Base-by-base conservation (phyloP, 1,140 invertebrate genomes). In the Oppia nitens region DNA sequence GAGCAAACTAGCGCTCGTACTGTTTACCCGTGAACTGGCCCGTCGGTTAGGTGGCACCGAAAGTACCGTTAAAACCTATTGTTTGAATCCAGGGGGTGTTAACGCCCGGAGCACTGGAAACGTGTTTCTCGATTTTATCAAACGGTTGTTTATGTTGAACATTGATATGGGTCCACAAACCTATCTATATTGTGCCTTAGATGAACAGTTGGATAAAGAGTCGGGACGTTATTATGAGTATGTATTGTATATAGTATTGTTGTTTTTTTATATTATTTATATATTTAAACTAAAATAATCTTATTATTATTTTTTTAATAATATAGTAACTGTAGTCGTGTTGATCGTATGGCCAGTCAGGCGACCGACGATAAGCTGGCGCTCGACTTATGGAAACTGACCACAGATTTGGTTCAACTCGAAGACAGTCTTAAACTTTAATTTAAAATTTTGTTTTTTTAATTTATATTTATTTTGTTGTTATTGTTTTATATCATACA, bases 1-100 rank as follows among this genome's bases (percentile, higher is more conserved):
- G 1, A 87, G 86, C 0, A 95, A 95, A 70, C 83, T 87, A 65
- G 85, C 84, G 1, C 89, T 91, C 65, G 84, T 95, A 60, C 79
- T 85, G n/a, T 93, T 92, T 69, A 83, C 84, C 0, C 75, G 78
- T 48, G 88, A 93, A 71, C 68, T 94, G 59, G 84, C 87, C 1
- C 69, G 69, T 32, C 68, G 74, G 62, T 66, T 85, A n/a, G n/a
- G n/a, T 20, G 27, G 26, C n/a, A 51, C 20, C 3, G 49, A 32
- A 24, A 47, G 40, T 17, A 32, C 11, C n/a, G n/a, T n/a, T n/a
- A n/a, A n/a, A n/a, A n/a, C 21, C 12, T 48, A 9, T 48, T 57
- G n/a, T 17, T 51, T 67, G 64, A 71, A 74, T 64, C 73, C 72
- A 11, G 72, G 73, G 2, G 64, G 65, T n/a, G 67, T 73, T 12